phyloP scores from a whole-genome alignment of 2,888 invertebrate genomes.

The Trissolcus japonicus region DNA sequence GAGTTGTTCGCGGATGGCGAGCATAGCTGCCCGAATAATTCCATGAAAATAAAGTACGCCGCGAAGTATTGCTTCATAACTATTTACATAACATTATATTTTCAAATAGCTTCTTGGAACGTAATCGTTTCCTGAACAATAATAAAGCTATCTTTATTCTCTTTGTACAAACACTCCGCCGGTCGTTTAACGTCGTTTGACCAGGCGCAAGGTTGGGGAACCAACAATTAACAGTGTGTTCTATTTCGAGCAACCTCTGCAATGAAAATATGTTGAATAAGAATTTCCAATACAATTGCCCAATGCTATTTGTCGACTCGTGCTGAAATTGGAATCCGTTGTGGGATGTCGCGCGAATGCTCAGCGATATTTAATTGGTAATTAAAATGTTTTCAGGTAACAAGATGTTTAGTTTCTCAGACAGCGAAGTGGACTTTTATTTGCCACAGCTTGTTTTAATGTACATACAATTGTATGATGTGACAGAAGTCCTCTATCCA shows the following conservation, averaged over 20 bases:
- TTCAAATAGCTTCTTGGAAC: constrained; percentile 11
- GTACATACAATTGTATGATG: constrained; percentile 98
- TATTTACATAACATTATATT: constrained; percentile 10
- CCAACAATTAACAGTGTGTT: no score
- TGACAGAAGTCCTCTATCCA: constrained; percentile 87
- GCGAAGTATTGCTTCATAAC: constrained; percentile 3
- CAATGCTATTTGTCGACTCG: no score
- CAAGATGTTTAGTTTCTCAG: constrained; percentile 95
- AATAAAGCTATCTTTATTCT: constrained; percentile 8
- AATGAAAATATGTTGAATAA: no score
- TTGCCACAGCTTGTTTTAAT: constrained; percentile 98
- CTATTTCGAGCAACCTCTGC: no score
- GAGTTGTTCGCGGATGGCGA: no score
- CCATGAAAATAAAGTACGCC: neutral
- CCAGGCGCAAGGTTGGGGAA: no score
- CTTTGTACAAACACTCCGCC: neutral
- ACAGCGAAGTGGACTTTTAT: constrained; percentile 96
- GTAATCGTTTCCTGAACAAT: constrained; percentile 8
- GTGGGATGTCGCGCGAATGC: no score
- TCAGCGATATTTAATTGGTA: no score
- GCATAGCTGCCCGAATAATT: neutral
- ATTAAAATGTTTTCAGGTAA: constrained; percentile 81
- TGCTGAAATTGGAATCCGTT: no score
- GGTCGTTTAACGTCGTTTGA: constrained; percentile 3
- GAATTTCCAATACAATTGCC: no score